Percentiles rank a stretch among this genome's conserved stretches.
These are phyloP conservation scores for Gulo gulo DNA, from an alignment of 2,113 vertebrate genomes.

Conservation along the genomic window DNA sequence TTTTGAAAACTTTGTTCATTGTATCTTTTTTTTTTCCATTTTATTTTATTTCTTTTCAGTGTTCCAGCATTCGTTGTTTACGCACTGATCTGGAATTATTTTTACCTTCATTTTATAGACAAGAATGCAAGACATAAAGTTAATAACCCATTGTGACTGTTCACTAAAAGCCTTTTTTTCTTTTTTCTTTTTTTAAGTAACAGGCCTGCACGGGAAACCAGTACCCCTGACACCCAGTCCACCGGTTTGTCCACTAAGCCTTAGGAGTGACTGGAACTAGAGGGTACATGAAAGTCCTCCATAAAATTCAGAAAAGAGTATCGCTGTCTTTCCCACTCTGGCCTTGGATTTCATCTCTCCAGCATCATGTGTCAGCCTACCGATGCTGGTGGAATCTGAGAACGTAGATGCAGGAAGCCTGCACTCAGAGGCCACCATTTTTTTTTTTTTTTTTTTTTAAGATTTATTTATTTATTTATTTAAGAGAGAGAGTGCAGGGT, in stretches of 20 bases:
- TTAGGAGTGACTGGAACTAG: not conserved
- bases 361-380: not conserved
- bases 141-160: not conserved
- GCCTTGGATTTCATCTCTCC: not conserved
- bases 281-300: not conserved
- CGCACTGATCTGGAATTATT: not conserved
- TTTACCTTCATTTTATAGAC: not conserved
- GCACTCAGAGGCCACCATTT: not conserved
- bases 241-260: not conserved
- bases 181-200: not conserved
- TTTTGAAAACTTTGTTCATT: not conserved
- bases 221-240: not conserved
- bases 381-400: not conserved
- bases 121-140: not conserved
- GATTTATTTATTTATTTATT: not conserved
- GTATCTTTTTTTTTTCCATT: not conserved
- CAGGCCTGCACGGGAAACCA: not conserved
- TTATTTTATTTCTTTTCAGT: no score
- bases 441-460: not conserved
- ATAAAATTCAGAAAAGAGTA: not conserved
- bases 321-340: not conserved
- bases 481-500: not conserved
- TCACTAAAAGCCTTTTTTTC: not conserved
- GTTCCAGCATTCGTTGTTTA: no score
- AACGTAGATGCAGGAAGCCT: not conserved